phyloP scores from a whole-genome alignment of 1,140 invertebrate genomes.

The Cyphomyrmex costatus region DNA sequence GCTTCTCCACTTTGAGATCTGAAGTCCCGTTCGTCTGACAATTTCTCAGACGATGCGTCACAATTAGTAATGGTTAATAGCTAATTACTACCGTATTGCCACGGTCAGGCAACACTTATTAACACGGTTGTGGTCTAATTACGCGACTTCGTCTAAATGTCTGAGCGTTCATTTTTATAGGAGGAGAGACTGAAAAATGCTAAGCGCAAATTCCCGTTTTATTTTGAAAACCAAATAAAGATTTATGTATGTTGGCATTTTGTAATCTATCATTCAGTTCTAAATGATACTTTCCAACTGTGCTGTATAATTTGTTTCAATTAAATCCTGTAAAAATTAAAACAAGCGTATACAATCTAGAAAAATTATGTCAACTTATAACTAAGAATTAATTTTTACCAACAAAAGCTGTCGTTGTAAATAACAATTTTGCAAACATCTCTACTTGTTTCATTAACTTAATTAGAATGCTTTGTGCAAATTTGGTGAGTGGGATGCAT shows the following conservation, averaged over 20 bases:
- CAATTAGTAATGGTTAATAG: slow-evolving; percentile 74
- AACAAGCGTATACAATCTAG: not conserved
- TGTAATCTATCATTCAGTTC: not conserved
- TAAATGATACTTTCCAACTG: not conserved
- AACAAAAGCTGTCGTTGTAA: not conserved
- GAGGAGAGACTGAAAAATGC: not conserved
- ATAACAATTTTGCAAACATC: not conserved
- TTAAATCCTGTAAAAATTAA: slow-evolving; percentile 1
- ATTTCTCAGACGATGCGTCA: slow-evolving; percentile 52
- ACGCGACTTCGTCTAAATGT: slow-evolving; percentile 65
- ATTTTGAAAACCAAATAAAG: not conserved
- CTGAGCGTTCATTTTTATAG: not conserved
- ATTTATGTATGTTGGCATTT: not conserved
- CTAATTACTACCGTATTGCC: slow-evolving; percentile 77
- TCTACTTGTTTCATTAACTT: not conserved
- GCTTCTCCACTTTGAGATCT: not conserved
- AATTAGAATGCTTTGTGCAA: not conserved
- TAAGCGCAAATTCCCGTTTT: slow-evolving; percentile 29
- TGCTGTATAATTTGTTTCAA: not conserved
- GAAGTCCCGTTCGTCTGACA: slow-evolving; percentile 42
- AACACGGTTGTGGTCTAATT: slow-evolving; percentile 83
- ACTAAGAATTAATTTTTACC: not conserved
- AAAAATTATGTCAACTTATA: not conserved
- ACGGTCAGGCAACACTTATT: slow-evolving; percentile 81
- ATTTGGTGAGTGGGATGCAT: not conserved